Conservation (phyloP, 2,797 vertebrate species). For the Apodemus agrarius region DNA sequence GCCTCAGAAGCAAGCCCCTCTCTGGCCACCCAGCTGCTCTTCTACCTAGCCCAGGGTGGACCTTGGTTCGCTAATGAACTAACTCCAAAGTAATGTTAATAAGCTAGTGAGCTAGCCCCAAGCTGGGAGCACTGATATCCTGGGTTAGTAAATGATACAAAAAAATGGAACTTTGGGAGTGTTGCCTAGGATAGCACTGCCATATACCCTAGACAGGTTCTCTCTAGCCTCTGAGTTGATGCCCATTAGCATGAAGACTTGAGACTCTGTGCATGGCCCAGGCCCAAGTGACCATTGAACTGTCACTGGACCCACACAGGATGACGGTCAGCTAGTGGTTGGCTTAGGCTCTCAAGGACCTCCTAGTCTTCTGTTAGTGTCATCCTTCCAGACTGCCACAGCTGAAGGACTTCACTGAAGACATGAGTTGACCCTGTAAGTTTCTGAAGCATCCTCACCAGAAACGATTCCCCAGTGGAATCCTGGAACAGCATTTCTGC, state of each 20-base stretch:
- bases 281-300: background rate
- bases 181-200: background rate
- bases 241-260: background rate
- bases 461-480: background rate
- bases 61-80: background rate
- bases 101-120: background rate
- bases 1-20: background rate
- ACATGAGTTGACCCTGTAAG: background rate
- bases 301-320: background rate
- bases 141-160: background rate
- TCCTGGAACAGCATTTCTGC: background rate
- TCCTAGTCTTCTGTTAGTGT: background rate
- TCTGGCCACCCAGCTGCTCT: background rate
- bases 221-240: background rate
- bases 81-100: background rate
- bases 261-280: background rate
- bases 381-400: background rate
- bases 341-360: background rate
- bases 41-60: background rate
- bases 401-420: background rate
- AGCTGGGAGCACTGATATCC: background rate
- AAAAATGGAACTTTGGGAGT: background rate
- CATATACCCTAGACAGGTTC: background rate
- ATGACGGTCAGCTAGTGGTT: background rate
- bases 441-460: background rate